Base-by-base conservation (phyloP, 2,888 invertebrate genomes). In the Tetramorium bicarinatum region DNA sequence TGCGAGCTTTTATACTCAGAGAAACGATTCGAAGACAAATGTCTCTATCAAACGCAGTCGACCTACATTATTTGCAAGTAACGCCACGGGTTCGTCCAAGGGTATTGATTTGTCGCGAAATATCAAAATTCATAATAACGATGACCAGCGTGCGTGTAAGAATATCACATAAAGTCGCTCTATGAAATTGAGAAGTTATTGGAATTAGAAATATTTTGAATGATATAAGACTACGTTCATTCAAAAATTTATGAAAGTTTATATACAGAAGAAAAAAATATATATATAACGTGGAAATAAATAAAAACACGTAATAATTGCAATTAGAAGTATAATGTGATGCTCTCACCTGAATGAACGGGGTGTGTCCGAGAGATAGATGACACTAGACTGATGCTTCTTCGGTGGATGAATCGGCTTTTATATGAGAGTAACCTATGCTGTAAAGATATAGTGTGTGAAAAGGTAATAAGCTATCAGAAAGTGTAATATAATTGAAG, bases 1-100 rank as follows among this genome's bases (percentile, higher is more conserved):
- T 71, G 62, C 52, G 90, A 85, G 89, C 92, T 92, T 91, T 88
- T 91, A 91, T 91, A 91, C 86, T 62, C 15, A 59, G 80, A 87
- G 74, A 87, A 86, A 72, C 44, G 34, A 62, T 62, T 59, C 25
- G 64, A 83, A 89, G 88, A 88, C 69, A 89, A 91, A 91, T 90
- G 84, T 84, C 61, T 81, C 91, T 49, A 87, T 91, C 87, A 90
- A 83, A 64, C 64, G 72, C 90, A 90, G 87, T 85, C 80, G 67
- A 34, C 29, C 61, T 74, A 83, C 86, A 83, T 90, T 89, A 90
- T 85, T 88, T 77, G 83, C 80, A 80, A 87, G n/a, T 77, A 71
- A 85, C 64, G 66, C 83, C 72, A 74, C 25, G 61, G 81, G 62
- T 83, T 87, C 59, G 72, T 74, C 76, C 61, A 85, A 71, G 61